Base-by-base conservation (phyloP, 2,888 invertebrate species). In the Strigamia maritima region DNA sequence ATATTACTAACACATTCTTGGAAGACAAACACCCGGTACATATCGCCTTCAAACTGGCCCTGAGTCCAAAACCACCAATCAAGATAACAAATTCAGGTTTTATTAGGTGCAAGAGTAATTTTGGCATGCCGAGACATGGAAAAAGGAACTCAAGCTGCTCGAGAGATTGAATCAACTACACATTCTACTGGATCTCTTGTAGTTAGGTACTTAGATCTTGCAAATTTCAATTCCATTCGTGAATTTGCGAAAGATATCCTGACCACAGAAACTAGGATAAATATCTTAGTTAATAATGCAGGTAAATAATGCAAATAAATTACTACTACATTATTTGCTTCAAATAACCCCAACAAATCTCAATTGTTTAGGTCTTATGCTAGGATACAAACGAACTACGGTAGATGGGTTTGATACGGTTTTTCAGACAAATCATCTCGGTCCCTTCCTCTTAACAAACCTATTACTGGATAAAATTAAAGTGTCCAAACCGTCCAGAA, bases 41-140 rank as follows among this genome's bases (percentile, higher is more conserved):
- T n/a, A n/a, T n/a, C n/a, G n/a, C n/a, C n/a, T n/a, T n/a, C n/a
- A n/a, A n/a, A n/a, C n/a, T n/a, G n/a, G n/a, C n/a, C n/a, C n/a
- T n/a, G n/a, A n/a, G n/a, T n/a, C n/a, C n/a, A n/a, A n/a, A n/a
- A n/a, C n/a, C n/a, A n/a, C n/a, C n/a, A n/a, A n/a, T n/a, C n/a
- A n/a, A n/a, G n/a, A n/a, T n/a, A n/a, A n/a, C 38, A 38, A 38
- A 38, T 38, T 10, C 38, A 38, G 10, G 6, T 16, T 19, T 26
- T 22, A n/a, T 19, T 54, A 77, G 91, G 92, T 4, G 94, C 93
- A 2, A 92, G 90, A 87, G 92, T 95, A 81, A 91, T 94, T 84
- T 92, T 95, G 93, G 74, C 74, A 10, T 95, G 95, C 84, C 89
- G 94, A 76, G 90, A 94, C 87, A 89, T 94, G 88, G 85, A 88